phyloP scores from a whole-genome alignment of 2,797 vertebrate species.

The Anabacerthia variegaticeps region DNA sequence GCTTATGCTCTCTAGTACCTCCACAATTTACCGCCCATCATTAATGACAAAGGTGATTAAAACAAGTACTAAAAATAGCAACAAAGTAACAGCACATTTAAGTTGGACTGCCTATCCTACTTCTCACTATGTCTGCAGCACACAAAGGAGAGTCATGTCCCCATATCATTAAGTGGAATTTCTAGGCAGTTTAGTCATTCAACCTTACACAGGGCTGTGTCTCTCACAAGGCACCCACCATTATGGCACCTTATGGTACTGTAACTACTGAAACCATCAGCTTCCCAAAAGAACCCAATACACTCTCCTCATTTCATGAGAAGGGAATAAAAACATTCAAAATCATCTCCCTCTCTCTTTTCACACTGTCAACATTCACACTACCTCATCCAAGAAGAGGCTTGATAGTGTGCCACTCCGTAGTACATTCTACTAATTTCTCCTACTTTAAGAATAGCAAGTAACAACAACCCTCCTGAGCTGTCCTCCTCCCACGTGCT shows the following conservation, averaged over 20 bases:
- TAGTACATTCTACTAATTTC: not conserved
- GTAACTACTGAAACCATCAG: not conserved
- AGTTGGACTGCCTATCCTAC: not conserved
- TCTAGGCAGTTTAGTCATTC: not conserved
- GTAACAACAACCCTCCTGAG: not conserved
- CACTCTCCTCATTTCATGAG: not conserved
- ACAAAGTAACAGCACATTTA: not conserved
- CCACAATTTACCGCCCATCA: not conserved
- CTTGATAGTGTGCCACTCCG: accelerated
- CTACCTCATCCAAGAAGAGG: not conserved
- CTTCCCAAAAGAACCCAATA: not conserved
- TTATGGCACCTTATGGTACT: accelerated
- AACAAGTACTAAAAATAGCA: not conserved
- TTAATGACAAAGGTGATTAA: not conserved
- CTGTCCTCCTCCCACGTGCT: not conserved
- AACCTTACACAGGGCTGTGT: accelerated
- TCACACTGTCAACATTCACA: not conserved
- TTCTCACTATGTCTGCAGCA: not conserved
- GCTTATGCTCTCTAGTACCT: not conserved
- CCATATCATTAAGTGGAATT: not conserved
- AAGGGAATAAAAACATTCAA: not conserved
- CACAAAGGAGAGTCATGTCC: not conserved
- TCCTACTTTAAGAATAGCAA: not conserved
- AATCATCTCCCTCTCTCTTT: not conserved
- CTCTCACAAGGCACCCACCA: not conserved